Conservation (phyloP, 2,797 vertebrate species). For the Coracias cyanogaster region DNA sequence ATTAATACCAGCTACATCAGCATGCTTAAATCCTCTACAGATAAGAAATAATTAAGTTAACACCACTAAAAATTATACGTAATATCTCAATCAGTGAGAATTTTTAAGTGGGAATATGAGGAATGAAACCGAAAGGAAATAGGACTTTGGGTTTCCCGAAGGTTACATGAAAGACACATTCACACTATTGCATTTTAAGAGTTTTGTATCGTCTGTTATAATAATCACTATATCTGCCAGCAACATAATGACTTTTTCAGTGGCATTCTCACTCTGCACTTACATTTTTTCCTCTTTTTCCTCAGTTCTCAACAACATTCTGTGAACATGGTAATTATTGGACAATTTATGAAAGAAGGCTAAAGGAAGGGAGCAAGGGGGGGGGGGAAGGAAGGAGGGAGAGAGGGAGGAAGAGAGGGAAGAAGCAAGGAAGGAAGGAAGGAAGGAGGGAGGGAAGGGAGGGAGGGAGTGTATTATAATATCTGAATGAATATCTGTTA, state of each 20-base stretch:
- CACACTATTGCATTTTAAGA: not conserved
- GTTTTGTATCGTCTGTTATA: conserved; percentile 37
- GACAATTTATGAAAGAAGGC: not conserved
- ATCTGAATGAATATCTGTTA: not conserved
- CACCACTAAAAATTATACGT: conserved; percentile 65
- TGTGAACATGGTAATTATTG: not conserved
- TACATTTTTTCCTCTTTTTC: not conserved
- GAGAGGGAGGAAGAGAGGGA: too few relatives aligned
- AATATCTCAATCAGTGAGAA: conserved; percentile 77
- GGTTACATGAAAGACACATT: conserved; percentile 61
- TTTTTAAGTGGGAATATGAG: conserved; percentile 69
- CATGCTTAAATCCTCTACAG: conserved; percentile 74
- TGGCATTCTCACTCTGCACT: not conserved
- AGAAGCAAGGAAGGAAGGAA: rapidly evolving
- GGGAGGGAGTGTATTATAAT: rapidly evolving
- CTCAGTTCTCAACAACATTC: not conserved
- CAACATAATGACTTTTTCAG: conserved; percentile 24
- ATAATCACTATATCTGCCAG: conserved; percentile 16
- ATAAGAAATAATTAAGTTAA: conserved; percentile 83
- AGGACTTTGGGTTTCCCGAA: conserved; percentile 1
- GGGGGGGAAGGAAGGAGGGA: not conserved
- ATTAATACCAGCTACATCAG: conserved; percentile 74
- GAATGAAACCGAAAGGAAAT: conserved; percentile 65
- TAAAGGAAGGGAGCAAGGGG: too few relatives aligned
- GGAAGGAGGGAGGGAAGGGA: rapidly evolving